Evolutionary conservation across 1,140 invertebrate species (phyloP), one percentile per base, ranked within the genome.

Genomic region (Procambarus clarkii): DNA sequence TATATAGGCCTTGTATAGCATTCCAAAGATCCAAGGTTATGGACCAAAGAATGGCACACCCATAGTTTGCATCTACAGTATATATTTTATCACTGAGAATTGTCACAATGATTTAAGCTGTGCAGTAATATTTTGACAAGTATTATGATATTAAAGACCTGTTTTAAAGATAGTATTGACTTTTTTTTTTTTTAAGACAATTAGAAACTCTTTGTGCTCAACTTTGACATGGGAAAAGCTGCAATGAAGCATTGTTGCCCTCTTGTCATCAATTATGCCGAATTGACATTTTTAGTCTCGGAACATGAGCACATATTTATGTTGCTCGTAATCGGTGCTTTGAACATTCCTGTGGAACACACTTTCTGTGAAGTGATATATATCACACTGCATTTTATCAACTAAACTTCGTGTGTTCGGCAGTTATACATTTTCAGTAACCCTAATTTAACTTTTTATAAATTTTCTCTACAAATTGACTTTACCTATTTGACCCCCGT

Each of bases 11-110:
- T 82, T 86, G 58, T 79, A 46, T 58, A 88, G 34, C 77, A 88
- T 88, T 88, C 86, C 86, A 88, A 88, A 88, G 77, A 88, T n/a
- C 48, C 2, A 46, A 76, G 46, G 69, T 86, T 80, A 88, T 60
- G 77, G 86, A 88, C 86, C 86, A 87, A 80, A 88, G 86, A 87
- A 34, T 60, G 74, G 34, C n/a, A 80, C 45, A 80, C n/a, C 86
- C 77, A 80, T 80, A 80, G 58, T 58, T 80, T 69, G 21, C 71
- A 34, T 76, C 46, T 45, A n/a, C n/a, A n/a, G n/a, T n/a, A 78
- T 2, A 34, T 69, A 34, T 84, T 45, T 83, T 64, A 2, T 18
- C 34, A 21, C 13, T 3, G 46, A 13, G 60, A 34, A 21, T 18
- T 4, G 44, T 34, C 79, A 54, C 54, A 13, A 58, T 81, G 9